phyloP scores from a whole-genome alignment of 2,888 invertebrate species.

The Petrophora chlorosata region DNA sequence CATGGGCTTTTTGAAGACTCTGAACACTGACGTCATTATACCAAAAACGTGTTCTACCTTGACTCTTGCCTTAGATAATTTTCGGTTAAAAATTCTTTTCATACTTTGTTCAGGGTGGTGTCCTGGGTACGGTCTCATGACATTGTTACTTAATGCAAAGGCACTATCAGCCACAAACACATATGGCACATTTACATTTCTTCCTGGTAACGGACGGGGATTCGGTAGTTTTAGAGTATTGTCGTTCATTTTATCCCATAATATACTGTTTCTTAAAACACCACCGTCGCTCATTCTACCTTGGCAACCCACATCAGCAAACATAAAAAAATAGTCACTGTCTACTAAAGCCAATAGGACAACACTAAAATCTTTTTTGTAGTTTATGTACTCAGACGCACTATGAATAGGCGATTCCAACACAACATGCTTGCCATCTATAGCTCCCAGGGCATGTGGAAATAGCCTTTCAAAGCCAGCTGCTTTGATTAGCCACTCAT shows the following conservation, averaged over 20 bases:
- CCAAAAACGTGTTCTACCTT: not conserved
- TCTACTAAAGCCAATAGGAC: slow-evolving; percentile 12
- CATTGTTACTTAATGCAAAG: not conserved
- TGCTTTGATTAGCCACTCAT: no score
- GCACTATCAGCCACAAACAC: not conserved
- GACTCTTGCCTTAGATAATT: not conserved
- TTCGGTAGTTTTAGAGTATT: no score
- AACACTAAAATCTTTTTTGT: slow-evolving; percentile 21
- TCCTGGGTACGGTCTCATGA: not conserved
- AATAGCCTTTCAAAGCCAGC: no score
- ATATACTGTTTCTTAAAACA: not conserved
- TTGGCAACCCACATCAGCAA: not conserved
- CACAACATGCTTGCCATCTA: no score
- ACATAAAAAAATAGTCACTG: not conserved
- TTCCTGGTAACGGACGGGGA: not conserved
- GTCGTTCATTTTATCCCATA: not conserved
- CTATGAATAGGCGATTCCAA: not conserved
- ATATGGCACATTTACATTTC: not conserved
- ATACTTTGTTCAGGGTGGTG: not conserved
- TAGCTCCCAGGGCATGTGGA: no score
- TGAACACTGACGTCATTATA: not conserved
- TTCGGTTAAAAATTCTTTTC: not conserved
- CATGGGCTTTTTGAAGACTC: not conserved
- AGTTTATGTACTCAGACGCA: slow-evolving; percentile 1
- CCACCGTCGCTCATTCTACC: not conserved